These are phyloP conservation scores for Corythaeola cristata DNA, from an alignment of 2,113 vertebrate species.

Conservation along the genomic window DNA sequence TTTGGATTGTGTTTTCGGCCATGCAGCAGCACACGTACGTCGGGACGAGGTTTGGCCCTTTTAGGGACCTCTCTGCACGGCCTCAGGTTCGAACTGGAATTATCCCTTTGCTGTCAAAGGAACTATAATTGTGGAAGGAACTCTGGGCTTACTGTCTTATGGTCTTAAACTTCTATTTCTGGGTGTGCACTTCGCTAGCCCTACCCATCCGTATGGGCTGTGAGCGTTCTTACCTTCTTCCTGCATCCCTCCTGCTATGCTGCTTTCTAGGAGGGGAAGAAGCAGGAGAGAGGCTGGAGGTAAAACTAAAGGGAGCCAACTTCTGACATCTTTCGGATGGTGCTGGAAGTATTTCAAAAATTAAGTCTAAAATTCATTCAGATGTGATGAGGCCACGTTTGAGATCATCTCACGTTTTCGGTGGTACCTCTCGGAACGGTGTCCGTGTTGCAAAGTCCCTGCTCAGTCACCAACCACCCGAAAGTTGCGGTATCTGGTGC, in stretches of 20 bases:
- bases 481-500: background rate
- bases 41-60: accelerated
- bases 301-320: background rate
- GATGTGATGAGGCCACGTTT: accelerated
- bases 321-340: background rate
- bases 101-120: background rate
- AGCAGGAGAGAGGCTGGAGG: background rate
- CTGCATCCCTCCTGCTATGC: background rate
- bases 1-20: background rate
- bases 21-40: accelerated
- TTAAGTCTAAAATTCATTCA: accelerated
- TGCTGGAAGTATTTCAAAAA: background rate
- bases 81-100: background rate
- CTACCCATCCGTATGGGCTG: background rate
- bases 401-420: accelerated
- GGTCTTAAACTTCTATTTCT: background rate
- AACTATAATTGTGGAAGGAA: background rate
- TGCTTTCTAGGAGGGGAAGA: background rate
- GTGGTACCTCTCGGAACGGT: background rate
- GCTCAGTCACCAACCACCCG: background rate
- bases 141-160: background rate
- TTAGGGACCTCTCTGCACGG: background rate
- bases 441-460: background rate
- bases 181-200: background rate
- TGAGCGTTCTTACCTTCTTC: accelerated